Percentiles rank a stretch among this genome's conserved stretches.
Evolutionary conservation across 2,797 vertebrate species (phyloP).

Genomic region (Micrastur ruficollis): DNA sequence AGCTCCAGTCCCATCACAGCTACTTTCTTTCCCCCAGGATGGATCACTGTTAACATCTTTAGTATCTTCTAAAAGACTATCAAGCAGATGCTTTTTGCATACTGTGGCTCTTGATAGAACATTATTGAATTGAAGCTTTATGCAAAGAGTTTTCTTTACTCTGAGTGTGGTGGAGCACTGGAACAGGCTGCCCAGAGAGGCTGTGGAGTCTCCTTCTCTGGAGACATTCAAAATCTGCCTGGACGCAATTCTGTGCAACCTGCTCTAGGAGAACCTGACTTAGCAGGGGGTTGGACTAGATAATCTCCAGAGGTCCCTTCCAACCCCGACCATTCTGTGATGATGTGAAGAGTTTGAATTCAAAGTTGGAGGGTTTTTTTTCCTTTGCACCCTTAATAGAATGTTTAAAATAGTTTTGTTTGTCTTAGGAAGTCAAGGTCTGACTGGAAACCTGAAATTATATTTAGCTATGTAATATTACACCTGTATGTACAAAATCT

Average conservation of each 20-base stretch:
- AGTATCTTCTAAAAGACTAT: not conserved
- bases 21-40: not conserved
- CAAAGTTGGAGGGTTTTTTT: not conserved
- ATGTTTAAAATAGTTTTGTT: not conserved
- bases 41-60: not conserved
- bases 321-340: no score
- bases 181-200: no score
- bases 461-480: not conserved
- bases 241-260: no score
- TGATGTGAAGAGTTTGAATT: not conserved
- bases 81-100: not conserved
- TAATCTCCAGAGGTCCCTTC: no score
- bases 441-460: not conserved
- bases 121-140: not conserved
- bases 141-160: no score
- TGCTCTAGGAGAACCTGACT: no score
- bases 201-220: no score
- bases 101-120: not conserved
- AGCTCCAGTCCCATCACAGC: not conserved
- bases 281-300: no score
- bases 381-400: not conserved
- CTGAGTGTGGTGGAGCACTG: no score
- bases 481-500: not conserved
- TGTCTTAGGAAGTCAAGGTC: not conserved
- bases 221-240: no score